phyloP scores from a whole-genome alignment of 1,140 invertebrate species.

The Eciton burchellii region DNA sequence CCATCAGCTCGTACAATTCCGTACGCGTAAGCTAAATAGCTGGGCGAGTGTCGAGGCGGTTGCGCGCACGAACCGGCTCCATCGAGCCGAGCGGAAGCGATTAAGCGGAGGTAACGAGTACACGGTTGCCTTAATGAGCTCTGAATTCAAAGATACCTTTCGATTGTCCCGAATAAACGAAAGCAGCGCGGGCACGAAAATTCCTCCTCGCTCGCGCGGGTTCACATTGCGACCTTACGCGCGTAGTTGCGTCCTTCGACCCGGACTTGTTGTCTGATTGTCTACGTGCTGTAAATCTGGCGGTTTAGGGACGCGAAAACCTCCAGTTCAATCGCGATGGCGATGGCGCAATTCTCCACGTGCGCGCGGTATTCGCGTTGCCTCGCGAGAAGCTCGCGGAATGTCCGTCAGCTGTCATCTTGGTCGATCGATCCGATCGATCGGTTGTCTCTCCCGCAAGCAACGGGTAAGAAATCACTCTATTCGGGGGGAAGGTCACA shows the following conservation, averaged over 20 bases:
- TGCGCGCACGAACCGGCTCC: constrained; percentile 25
- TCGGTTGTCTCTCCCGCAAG: neutral
- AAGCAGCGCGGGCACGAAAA: constrained; percentile 10
- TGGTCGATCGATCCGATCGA: constrained; percentile 25
- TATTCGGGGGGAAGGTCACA: constrained; percentile 66
- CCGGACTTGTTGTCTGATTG: too few species aligned
- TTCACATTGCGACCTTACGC: neutral
- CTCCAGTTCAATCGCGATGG: neutral
- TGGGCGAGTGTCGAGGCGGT: constrained; percentile 30
- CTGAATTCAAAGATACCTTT: constrained; percentile 55
- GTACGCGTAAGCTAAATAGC: constrained; percentile 62
- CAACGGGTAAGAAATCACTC: constrained; percentile 40
- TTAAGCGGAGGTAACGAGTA: constrained; percentile 69
- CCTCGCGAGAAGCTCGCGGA: neutral
- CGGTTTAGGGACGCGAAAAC: constrained; percentile 4
- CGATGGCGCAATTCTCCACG: neutral
- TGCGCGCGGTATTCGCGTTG: neutral
- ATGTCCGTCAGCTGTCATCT: constrained; percentile 36
- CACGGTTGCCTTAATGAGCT: constrained; percentile 49
- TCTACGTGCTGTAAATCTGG: neutral
- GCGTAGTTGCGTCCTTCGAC: constrained; percentile 5
- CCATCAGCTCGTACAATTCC: constrained; percentile 43
- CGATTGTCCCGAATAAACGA: constrained; percentile 67
- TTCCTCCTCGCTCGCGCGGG: neutral
- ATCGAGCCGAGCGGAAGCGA: constrained; percentile 55